phyloP scores from a whole-genome alignment of 2,888 invertebrate genomes.

The Eupithecia exiguata region DNA sequence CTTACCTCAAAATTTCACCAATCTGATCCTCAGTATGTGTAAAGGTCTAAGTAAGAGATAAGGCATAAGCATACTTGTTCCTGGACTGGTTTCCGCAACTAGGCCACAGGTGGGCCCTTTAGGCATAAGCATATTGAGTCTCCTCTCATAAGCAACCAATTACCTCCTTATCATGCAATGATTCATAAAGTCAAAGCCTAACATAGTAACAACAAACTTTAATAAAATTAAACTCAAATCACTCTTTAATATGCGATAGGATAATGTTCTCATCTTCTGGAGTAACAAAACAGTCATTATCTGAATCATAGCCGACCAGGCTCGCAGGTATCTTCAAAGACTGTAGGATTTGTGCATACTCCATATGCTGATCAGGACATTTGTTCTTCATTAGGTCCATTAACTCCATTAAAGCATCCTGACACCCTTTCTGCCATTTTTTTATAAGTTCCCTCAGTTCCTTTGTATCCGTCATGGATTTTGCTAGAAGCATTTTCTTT shows the following conservation, averaged over 20 bases:
- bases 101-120: too few species aligned
- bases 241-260: slow-evolving; percentile 60
- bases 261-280: slow-evolving; percentile 68
- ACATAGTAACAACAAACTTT: slow-evolving; percentile 25
- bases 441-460: slow-evolving; percentile 77
- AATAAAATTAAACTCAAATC: slow-evolving; percentile 24
- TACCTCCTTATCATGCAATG: neutral
- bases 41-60: too few species aligned
- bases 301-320: slow-evolving; percentile 78
- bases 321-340: slow-evolving; percentile 77
- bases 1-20: neutral
- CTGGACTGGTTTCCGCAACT: too few species aligned
- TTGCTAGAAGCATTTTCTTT: slow-evolving; percentile 67
- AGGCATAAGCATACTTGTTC: too few species aligned
- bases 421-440: slow-evolving; percentile 83
- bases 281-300: slow-evolving; percentile 77
- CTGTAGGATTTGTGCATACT: slow-evolving; percentile 76
- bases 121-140: neutral
- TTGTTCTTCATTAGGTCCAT: slow-evolving; percentile 74
- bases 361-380: slow-evolving; percentile 70
- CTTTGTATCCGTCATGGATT: slow-evolving; percentile 71
- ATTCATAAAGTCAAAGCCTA: slow-evolving; percentile 4
- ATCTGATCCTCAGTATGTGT: neutral
- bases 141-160: neutral
- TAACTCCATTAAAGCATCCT: slow-evolving; percentile 78